Evolutionary conservation across 2,888 invertebrate species (phyloP), one percentile per base, ranked within the genome.

Genomic region (Ichneumoninae sp.): DNA sequence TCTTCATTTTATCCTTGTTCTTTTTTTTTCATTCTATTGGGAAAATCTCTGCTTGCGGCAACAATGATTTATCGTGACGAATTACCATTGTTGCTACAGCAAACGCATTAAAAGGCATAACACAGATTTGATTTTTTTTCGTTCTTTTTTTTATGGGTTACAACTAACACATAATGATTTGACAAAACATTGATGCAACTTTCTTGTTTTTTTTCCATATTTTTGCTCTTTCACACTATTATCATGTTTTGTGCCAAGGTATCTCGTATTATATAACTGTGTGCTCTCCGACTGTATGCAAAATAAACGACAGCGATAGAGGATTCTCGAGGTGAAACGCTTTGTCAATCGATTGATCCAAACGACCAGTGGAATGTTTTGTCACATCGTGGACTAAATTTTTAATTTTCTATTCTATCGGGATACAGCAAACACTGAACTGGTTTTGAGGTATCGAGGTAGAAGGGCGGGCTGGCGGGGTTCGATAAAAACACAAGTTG

Each of bases 341-440:
- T 22, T 26, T 26, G 16, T 22, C 16, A 60, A 76, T 66, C 52
- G 54, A 33, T 22, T 16, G 16, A 44, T 66, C 40, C 47, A 66
- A 65, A 54, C 7, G 30, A 70, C 70, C 71, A 68, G 70, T 77
- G 26, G 13, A 85, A 90, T 90, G 89, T 90, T 92, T 92, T 91
- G 92, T 90, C 91, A 92, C 86, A 91, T 91, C 91, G 89, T 89
- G 87, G 87, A 87, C 89, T 90, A 90, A 88, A 89, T 90, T 82
- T 88, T 88, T 88, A 90, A 90, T 86, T 90, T 88, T 89, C 92
- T 93, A 93, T 90, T 90, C 92, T 93, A 93, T 92, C 90, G 89
- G 91, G 92, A 91, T 85, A 93, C 93, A 93, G 90, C 92, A 90
- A 92, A 93, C 92, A 93, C 86, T 91, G 89, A 91, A 88, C 90